Base-by-base conservation (phyloP, 2,113 vertebrate species). In the Condylura cristata region DNA sequence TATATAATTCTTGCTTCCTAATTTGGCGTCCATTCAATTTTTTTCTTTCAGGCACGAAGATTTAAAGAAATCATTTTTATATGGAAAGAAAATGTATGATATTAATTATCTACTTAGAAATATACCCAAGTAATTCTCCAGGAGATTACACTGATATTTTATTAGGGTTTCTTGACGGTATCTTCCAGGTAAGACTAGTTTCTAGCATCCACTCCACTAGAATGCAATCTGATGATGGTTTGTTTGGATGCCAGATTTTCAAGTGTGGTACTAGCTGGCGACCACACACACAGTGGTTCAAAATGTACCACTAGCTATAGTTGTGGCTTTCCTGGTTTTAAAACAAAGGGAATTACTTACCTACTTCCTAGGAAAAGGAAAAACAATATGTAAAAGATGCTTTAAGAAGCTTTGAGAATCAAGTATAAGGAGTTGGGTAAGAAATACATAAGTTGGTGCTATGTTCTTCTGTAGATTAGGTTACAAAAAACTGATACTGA, bases 401-500 rank as follows among this genome's bases (percentile, higher is more conserved):
- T 96, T 93, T 95, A 78, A 93, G 66, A 96, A 94, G 34, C 85
- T 96, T n/a, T 96, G 74, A 96, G 37, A 96, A 44, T 93, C 92
- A 96, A 96, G 93, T 78, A 76, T 94, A 91, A 92, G 75, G 90
- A 95, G 84, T 26, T 17, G 16, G 87, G 28, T 37, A 97, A 96
- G 94, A 93, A 94, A 96, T 83, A 91, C 44, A 95, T 93, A 65
- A 94, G 6, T 94, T 96, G 96, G 68, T 97, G 94, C 48, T 95
- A 96, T 74, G 89, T 91, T 96, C 94, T 96, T 80, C 96, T 96
- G 95, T 37, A 96, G 92, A 93, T 70, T 95, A 96, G 91, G 93
- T 95, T 94, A 96, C 89, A 96, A 93, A 96, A 97, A 96, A 97
- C 89, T 92, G 96, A 97, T 96, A 97, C 80, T 4, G 82, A 96